Percentiles rank a stretch among this genome's conserved stretches.
Conservation (phyloP, 2,113 vertebrate genomes). For the Scophthalmus maximus region DNA sequence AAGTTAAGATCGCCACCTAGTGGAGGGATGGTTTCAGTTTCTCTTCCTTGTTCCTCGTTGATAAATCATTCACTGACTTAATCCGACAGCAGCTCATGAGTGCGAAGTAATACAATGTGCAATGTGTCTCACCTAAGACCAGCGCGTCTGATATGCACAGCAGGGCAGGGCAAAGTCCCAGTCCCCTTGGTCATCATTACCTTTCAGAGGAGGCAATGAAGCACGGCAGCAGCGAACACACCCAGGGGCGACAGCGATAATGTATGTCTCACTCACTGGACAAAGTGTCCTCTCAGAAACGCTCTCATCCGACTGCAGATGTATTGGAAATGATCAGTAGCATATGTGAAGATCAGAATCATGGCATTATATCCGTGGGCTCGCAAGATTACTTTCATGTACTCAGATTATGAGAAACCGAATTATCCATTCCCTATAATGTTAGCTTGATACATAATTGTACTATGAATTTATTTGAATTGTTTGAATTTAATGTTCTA, state of each 20-base stretch:
- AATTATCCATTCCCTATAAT: neutral
- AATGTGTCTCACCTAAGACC: conserved; percentile 58
- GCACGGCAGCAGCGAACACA: conserved; percentile 62
- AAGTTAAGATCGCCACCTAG: conserved; percentile 75
- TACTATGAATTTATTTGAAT: neutral
- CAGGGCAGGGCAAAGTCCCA: conserved; percentile 62
- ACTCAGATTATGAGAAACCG: neutral
- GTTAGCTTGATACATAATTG: neutral
- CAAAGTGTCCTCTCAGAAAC: conserved; percentile 56
- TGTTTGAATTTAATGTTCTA: neutral
- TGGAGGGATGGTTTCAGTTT: conserved; percentile 53
- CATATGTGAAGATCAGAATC: conserved; percentile 29
- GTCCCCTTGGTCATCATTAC: conserved; percentile 75
- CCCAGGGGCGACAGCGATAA: conserved; percentile 60
- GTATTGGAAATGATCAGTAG: conserved; percentile 28
- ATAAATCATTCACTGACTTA: conserved; percentile 63
- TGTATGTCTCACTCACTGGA: conserved; percentile 62
- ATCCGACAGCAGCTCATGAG: conserved; percentile 32
- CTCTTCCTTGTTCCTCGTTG: conserved; percentile 9
- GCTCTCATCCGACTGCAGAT: neutral
- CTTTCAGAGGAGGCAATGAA: conserved; percentile 69
- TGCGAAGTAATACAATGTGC: conserved; percentile 47
- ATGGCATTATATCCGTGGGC: neutral
- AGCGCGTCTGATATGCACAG: conserved; percentile 58
- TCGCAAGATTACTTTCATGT: neutral